Percentiles rank a stretch among this genome's conserved stretches.
These are phyloP conservation scores for Henicopernis longicauda DNA, from an alignment of 2,113 vertebrate genomes.

Conservation along the genomic window DNA sequence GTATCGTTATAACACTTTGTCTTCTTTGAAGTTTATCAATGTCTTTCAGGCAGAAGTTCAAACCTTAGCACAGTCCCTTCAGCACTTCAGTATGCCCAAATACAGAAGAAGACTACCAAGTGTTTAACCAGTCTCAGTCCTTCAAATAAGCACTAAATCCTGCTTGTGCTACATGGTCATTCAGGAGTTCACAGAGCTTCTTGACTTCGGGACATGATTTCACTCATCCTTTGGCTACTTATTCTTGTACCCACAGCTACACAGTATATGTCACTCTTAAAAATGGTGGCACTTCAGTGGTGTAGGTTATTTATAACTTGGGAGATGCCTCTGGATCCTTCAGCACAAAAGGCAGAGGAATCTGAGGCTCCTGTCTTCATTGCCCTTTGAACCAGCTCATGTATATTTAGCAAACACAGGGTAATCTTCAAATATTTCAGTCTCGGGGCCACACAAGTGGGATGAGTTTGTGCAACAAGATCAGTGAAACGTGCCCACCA, in stretches of 20 bases:
- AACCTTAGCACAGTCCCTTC: background rate
- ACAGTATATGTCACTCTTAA: background rate
- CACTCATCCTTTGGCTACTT: background rate
- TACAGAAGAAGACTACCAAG: background rate
- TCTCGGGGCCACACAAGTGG: background rate
- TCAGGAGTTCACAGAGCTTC: background rate
- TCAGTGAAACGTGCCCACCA: background rate
- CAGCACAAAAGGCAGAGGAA: background rate
- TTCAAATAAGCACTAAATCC: background rate
- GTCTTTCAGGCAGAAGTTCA: background rate
- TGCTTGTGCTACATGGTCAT: background rate
- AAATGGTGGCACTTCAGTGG: background rate
- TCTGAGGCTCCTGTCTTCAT: background rate
- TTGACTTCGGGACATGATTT: background rate
- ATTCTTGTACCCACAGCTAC: background rate
- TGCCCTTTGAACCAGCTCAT: background rate
- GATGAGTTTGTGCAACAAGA: background rate
- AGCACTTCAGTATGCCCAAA: background rate
- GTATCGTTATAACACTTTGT: background rate
- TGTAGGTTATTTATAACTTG: background rate
- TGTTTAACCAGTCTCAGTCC: background rate
- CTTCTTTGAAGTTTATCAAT: background rate
- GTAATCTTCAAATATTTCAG: background rate
- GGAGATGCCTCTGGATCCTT: background rate
- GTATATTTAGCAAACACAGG: background rate